phyloP scores from a whole-genome alignment of 2,113 vertebrate genomes.

The Euleptes europaea region DNA sequence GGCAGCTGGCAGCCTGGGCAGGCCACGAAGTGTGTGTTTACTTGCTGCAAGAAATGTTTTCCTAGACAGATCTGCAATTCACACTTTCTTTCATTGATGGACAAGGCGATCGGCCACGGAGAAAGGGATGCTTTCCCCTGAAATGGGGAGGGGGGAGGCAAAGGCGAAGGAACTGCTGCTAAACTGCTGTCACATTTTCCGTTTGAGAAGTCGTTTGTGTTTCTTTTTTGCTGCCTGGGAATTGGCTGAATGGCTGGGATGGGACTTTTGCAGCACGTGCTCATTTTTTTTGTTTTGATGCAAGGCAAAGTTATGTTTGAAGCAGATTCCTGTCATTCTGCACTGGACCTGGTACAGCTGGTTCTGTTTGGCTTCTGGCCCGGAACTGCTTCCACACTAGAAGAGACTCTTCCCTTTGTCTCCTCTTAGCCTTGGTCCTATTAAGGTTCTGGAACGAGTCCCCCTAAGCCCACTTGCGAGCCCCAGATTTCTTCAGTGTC shows the following conservation, averaged over 20 bases:
- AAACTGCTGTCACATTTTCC: not conserved
- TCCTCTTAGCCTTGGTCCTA: not conserved
- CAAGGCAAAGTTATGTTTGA: not conserved
- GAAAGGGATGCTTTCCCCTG: not conserved
- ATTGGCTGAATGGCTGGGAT: not conserved
- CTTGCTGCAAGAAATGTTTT: conserved; percentile 9
- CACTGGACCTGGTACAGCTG: not conserved
- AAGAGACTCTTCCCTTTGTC: not conserved
- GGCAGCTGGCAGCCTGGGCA: not conserved
- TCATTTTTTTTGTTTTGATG: not conserved
- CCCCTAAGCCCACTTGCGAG: not conserved
- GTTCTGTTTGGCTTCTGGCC: not conserved
- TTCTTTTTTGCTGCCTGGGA: not conserved
- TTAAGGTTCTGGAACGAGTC: not conserved
- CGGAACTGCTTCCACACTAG: not conserved
- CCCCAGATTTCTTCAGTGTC: not conserved
- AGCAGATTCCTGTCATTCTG: not conserved
- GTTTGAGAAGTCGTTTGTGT: not conserved
- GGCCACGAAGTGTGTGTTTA: conserved; percentile 33
- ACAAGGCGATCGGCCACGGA: not conserved
- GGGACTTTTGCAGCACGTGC: not conserved
- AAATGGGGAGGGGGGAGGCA: not conserved
- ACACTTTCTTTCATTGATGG: conserved; percentile 14
- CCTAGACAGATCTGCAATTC: conserved; percentile 20
- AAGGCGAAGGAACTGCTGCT: too few relatives aligned